Percentiles rank a stretch among this genome's conserved stretches.
Conservation (phyloP, 2,797 vertebrate genomes). For the Merluccius polli region DNA sequence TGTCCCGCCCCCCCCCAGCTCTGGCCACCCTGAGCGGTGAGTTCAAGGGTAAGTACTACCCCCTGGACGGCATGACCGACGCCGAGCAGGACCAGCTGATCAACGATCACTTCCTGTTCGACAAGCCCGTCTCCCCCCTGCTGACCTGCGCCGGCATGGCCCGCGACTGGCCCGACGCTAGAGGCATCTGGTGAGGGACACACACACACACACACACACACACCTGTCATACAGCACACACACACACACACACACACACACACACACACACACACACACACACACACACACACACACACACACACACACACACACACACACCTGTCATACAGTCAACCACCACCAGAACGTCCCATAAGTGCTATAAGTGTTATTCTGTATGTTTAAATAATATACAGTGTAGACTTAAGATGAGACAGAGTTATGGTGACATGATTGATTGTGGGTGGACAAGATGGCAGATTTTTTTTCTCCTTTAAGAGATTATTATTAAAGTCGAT, state of each 20-base stretch:
- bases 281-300: neutral
- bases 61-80: slow-evolving; percentile 78
- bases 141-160: slow-evolving; percentile 82
- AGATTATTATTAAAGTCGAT: neutral
- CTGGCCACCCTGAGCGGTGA: slow-evolving; percentile 78
- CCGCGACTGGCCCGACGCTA: slow-evolving; percentile 82
- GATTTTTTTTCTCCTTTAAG: neutral
- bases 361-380: neutral
- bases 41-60: slow-evolving; percentile 86
- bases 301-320: neutral
- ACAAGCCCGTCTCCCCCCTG: slow-evolving; percentile 83
- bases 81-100: slow-evolving; percentile 84
- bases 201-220: neutral
- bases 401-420: neutral
- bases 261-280: too few species aligned
- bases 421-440: neutral
- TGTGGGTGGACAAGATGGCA: neutral
- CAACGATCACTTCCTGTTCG: slow-evolving; percentile 83
- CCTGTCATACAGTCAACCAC: neutral
- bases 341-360: neutral
- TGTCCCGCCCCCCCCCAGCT: slow-evolving; percentile 54
- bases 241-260: neutral
- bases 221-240: neutral
- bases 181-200: slow-evolving; percentile 77
- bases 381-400: neutral